Base-by-base conservation (phyloP, 30 jellyfish, hydroid and myxozoan genomes). In the Pelagia noctiluca region DNA sequence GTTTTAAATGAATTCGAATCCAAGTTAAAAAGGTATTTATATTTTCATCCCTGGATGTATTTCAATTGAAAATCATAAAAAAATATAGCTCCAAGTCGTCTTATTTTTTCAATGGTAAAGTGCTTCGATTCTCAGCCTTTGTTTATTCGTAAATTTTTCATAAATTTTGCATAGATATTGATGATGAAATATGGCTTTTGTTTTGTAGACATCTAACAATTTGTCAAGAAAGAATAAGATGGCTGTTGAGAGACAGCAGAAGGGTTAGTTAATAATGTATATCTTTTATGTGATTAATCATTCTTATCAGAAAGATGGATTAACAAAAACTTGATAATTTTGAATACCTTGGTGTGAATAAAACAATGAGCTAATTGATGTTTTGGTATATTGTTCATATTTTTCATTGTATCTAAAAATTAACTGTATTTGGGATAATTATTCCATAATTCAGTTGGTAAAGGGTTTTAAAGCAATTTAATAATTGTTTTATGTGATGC, bases 181-280 rank as follows among this genome's bases (percentile, higher is more conserved):
- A 19, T 69, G 2, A 1, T 26, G 19, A 12, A 2, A 23, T 69
- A 2, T 35, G 1, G n/a, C n/a, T 74, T 26, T 54, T 32, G n/a
- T 3, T 28, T 48, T 87, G 3, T 47, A 88, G 96, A 64, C 69
- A 76, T 37, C 36, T 82, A 18, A 64, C 86, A 46, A 81, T 83
- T 7, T 73, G 92, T 54, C 90, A 89, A 65, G 97, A 81, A 35
- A 75, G 97, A 19, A 82, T 81, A 3, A 67, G 88, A 64, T 89
- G 97, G 97, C 84, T 89, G 24, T 36, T 89, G 35, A 48, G 82
- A 48, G 95, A 76, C 60, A 89, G 97, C 52, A 69, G 97, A 65
- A 82, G 92, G 91, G 97, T 89, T 48, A 33, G 50, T n/a, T 11
- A n/a, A 42, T 8, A 42, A 5, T 42, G 13, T 13, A 33, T 30